A percentile compares a stretch with the other conserved stretches of the same genome.
These are phyloP conservation scores for Salvelinus sp. DNA, from an alignment of 2,113 vertebrate species.

Conservation along the genomic window DNA sequence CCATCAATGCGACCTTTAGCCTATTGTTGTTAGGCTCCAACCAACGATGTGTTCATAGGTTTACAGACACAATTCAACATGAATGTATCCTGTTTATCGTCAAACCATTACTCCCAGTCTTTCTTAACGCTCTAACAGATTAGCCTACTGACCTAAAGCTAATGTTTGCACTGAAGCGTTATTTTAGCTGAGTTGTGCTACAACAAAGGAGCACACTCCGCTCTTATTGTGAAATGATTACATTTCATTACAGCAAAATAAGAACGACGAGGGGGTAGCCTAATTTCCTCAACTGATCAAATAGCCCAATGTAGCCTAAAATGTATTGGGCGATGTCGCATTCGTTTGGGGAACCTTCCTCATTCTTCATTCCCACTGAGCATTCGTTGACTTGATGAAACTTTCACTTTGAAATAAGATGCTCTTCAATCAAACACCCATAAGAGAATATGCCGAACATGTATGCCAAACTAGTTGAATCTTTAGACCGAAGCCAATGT, in stretches of 20 bases:
- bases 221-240: background rate
- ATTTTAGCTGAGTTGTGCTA: conserved; percentile 45
- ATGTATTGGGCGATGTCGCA: conserved; percentile 56
- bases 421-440: background rate
- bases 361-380: conserved; percentile 27
- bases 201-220: conserved; percentile 48
- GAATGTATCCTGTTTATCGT: conserved; percentile 5
- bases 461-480: background rate
- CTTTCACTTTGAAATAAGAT: conserved; percentile 40
- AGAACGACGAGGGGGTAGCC: background rate
- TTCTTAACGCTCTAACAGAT: conserved; percentile 31
- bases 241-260: conserved; percentile 16
- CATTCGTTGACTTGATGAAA: conserved; percentile 44
- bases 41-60: conserved; percentile 14
- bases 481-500: conserved; percentile 4
- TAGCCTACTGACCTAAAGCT: conserved; percentile 40
- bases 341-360: conserved; percentile 24
- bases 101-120: conserved; percentile 3
- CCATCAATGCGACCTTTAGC: conserved; percentile 23
- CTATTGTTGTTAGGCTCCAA: conserved; percentile 2
- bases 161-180: conserved; percentile 34
- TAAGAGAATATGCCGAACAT: background rate
- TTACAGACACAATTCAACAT: conserved; percentile 3
- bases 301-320: conserved; percentile 19
- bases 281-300: background rate